Evolutionary conservation across 2,888 invertebrate species (phyloP).

Genomic region (Sinohyriopsis cumingii): DNA sequence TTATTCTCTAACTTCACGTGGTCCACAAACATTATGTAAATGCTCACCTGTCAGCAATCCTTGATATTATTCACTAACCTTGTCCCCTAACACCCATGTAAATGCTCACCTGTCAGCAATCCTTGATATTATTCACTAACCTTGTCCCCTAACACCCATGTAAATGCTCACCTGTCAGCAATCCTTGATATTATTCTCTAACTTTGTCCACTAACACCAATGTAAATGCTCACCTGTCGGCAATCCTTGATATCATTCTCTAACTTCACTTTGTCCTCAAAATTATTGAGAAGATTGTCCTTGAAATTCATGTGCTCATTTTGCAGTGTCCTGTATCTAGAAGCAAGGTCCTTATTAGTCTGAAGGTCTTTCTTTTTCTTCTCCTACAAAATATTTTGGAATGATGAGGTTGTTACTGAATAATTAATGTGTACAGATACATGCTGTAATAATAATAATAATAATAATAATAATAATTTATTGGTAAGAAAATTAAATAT

Average conservation of each 20-base stretch:
- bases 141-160: too few species aligned
- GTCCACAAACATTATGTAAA: slow-evolving; percentile 34
- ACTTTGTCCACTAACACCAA: slow-evolving; percentile 48
- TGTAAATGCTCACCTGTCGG: slow-evolving; percentile 57
- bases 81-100: too few species aligned
- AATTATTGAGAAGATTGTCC: slow-evolving; percentile 59
- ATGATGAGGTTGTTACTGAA: neutral
- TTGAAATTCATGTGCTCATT: slow-evolving; percentile 59
- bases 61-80: slow-evolving; percentile 62
- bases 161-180: slow-evolving; percentile 43
- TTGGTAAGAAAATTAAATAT: too few species aligned
- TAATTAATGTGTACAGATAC: neutral
- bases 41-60: slow-evolving; percentile 64
- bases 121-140: slow-evolving; percentile 10
- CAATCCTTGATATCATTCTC: slow-evolving; percentile 65
- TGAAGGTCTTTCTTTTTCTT: slow-evolving; percentile 38
- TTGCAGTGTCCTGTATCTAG: slow-evolving; percentile 63
- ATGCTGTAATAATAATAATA: too few species aligned
- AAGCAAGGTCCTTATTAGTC: slow-evolving; percentile 61
- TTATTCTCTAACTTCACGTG: neutral
- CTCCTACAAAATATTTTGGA: slow-evolving; percentile 26
- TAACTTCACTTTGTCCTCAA: slow-evolving; percentile 62
- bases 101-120: slow-evolving; percentile 49
- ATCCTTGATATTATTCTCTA: slow-evolving; percentile 61
- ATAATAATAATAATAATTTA: too few species aligned